phyloP scores from a whole-genome alignment of 2,797 vertebrate species.

The Bucorvus abyssinicus region DNA sequence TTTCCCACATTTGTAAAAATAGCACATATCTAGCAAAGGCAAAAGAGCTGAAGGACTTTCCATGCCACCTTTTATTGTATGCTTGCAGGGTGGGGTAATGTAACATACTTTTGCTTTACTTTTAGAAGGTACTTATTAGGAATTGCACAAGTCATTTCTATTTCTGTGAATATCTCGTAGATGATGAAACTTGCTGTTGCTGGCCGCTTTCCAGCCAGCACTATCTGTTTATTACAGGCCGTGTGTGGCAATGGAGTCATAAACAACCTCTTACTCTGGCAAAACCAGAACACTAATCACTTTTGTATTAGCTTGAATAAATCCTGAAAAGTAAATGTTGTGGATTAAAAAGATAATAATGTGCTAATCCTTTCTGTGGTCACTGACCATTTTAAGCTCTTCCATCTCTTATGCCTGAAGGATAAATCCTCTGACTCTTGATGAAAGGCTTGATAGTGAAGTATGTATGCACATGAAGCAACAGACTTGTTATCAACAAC shows the following conservation, averaged over 20 bases:
- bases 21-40: neutral
- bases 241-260: constrained; percentile 30
- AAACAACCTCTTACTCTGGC: constrained; percentile 36
- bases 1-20: constrained; percentile 30
- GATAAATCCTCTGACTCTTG: constrained; percentile 47
- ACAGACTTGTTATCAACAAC: neutral
- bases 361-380: constrained; percentile 56
- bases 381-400: constrained; percentile 61
- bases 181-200: constrained; percentile 10
- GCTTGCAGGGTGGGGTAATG: neutral
- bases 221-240: constrained; percentile 33
- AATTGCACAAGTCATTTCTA: neutral
- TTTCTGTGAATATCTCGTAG: neutral
- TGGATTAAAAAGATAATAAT: constrained; percentile 65
- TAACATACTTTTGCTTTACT: neutral
- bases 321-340: constrained; percentile 54
- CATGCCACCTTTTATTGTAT: neutral
- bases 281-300: constrained; percentile 47
- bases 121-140: neutral
- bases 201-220: neutral
- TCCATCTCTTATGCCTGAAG: constrained; percentile 38
- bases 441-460: constrained; percentile 32
- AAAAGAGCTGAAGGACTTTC: neutral
- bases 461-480: neutral
- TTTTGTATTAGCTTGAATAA: constrained; percentile 62